Percentiles rank a stretch among this genome's conserved stretches.
phyloP scores from a whole-genome alignment of 2,888 invertebrate species.

The Mythimna pallens region DNA sequence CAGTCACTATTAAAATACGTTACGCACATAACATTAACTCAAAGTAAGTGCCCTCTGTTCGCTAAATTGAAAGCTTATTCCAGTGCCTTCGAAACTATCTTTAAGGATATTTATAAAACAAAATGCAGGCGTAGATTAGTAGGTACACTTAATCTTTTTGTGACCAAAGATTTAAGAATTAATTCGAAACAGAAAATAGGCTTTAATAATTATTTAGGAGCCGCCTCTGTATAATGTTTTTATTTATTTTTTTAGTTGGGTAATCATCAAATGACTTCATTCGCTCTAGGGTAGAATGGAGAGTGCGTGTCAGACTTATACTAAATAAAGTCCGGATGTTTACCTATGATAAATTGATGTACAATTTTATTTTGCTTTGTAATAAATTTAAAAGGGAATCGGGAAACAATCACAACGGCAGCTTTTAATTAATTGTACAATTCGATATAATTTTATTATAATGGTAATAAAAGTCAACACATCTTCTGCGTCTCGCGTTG shows the following conservation, averaged over 20 bases:
- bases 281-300: too few relatives aligned
- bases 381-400: not conserved
- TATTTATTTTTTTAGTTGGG: too few relatives aligned
- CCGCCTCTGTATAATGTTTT: not conserved
- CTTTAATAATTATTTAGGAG: not conserved
- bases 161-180: not conserved
- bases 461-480: too few relatives aligned
- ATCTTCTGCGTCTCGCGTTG: constrained; percentile 52
- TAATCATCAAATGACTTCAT: too few relatives aligned
- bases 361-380: not conserved
- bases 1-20: constrained; percentile 35
- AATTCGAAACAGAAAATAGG: not conserved
- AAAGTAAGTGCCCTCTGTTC: constrained; percentile 39
- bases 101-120: constrained; percentile 26
- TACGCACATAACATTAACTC: constrained; percentile 38
- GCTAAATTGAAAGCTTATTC: constrained; percentile 38
- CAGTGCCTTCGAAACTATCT: constrained; percentile 7
- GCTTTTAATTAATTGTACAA: not conserved
- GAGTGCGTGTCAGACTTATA: too few relatives aligned
- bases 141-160: too few relatives aligned
- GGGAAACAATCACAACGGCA: not conserved
- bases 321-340: too few relatives aligned
- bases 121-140: constrained; percentile 6
- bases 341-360: too few relatives aligned
- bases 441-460: too few relatives aligned